Base-by-base conservation (phyloP, 2,113 vertebrate species). In the Isichthys henryi region DNA sequence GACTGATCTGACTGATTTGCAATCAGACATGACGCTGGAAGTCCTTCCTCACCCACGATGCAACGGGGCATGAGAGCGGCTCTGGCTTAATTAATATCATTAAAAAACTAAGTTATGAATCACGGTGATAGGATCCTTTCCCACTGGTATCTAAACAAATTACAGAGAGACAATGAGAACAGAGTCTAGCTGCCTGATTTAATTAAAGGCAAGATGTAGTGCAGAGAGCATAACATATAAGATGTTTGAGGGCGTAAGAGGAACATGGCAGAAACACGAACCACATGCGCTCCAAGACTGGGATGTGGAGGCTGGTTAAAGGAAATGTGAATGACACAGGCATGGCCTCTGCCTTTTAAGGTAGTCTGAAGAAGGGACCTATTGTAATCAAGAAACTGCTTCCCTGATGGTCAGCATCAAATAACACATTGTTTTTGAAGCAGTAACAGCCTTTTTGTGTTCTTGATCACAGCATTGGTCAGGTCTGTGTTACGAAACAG, bases 141-240 rank as follows among this genome's bases (percentile, higher is more conserved):
- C 21, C 89, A 91, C 91, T 92, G 92, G 91, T 91, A 91, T 93
- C 91, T 95, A 95, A 95, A 94, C 94, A 94, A 92, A 95, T 95
- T 94, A 94, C 94, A 93, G 91, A 93, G 91, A 94, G 90, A 89
- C 88, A 88, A 91, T 53, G 92, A 91, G 74, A 92, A 90, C 90
- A 77, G 89, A 93, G 91, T 91, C 88, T 89, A 88, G 80, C 83
- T 90, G 89, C 88, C 89, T 92, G 91, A 91, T 93, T 90, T 53
- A 88, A 88, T 88, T 88, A 66, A 92, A 52, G 15, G 86, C 39
- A 49, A 88, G 87, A 35, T 83, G 62, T 21, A 88, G 46, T 80
- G 45, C 89, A 87, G 62, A 77, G 45, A 87, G 49, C 31, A 52
- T 90, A 91, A 94, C 93, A 94, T 90, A 92, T 91, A 90, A 87